Percentiles rank a stretch among this genome's conserved stretches.
Conservation (phyloP, 2,797 vertebrate species). For the Cirrhinus molitorella region DNA sequence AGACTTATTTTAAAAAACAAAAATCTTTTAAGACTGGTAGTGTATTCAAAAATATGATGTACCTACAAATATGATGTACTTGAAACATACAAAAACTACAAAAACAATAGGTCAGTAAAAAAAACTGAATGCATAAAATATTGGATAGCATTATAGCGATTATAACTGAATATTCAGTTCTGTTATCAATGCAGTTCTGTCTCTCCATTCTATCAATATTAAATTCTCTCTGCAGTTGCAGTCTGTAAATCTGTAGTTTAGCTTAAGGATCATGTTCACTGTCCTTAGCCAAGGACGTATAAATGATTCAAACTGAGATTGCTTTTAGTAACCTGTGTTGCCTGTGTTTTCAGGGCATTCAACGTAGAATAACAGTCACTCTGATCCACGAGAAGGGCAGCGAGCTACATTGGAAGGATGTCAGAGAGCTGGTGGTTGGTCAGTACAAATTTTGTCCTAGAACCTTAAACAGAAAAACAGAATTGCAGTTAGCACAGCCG, state of each 20-base stretch:
- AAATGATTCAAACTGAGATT: slow-evolving; percentile 39
- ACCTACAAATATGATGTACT: background rate
- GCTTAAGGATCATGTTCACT: slow-evolving; percentile 1
- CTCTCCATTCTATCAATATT: background rate
- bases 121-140: background rate
- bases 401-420: slow-evolving; percentile 98
- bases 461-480: background rate
- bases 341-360: slow-evolving; percentile 86
- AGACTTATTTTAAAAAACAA: background rate
- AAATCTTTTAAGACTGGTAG: background rate
- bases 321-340: slow-evolving; percentile 2
- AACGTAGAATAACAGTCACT: slow-evolving; percentile 94
- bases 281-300: slow-evolving; percentile 37
- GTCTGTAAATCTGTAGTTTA: slow-evolving; percentile 19
- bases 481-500: background rate
- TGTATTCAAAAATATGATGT: background rate
- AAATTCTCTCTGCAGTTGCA: background rate
- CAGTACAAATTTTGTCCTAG: slow-evolving; percentile 68
- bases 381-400: slow-evolving; percentile 97
- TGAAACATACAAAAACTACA: background rate
- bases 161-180: background rate
- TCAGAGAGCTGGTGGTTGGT: slow-evolving; percentile 97
- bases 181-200: background rate
- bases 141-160: background rate
- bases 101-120: background rate